phyloP scores from a whole-genome alignment of 2,888 invertebrate species.

The Apodemia mormo region DNA sequence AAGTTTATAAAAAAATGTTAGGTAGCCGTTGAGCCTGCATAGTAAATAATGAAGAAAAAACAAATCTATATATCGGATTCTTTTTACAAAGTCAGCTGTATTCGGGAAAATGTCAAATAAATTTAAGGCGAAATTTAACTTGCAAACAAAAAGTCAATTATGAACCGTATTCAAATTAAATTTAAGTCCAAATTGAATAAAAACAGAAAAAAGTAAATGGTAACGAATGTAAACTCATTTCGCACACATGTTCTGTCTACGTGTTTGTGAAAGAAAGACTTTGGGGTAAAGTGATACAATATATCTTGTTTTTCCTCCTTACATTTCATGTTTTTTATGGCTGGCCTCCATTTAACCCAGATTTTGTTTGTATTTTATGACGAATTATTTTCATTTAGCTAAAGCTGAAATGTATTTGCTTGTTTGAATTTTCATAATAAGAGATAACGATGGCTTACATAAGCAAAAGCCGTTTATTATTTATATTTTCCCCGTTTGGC shows the following conservation, averaged over 20 bases:
- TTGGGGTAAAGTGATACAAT: conserved; percentile 14
- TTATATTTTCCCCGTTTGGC: no score
- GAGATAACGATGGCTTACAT: no score
- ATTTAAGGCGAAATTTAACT: no score
- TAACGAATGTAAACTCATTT: conserved; percentile 10
- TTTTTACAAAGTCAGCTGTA: no score
- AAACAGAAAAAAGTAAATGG: not conserved
- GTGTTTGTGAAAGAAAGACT: conserved; percentile 9
- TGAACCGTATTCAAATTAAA: not conserved
- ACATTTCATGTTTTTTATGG: conserved; percentile 10
- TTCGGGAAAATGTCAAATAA: no score
- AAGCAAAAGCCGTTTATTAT: no score
- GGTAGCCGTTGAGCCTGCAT: no score
- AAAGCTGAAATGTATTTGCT: not conserved
- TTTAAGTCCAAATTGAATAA: not conserved
- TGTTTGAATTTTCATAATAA: no score
- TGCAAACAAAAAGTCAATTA: not conserved
- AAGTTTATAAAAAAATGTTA: no score
- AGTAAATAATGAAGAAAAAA: no score
- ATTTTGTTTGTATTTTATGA: conserved; percentile 8
- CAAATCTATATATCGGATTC: no score
- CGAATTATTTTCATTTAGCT: not conserved
- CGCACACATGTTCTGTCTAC: conserved; percentile 13
- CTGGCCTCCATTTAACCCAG: not conserved
- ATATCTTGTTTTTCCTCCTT: conserved; percentile 12